phyloP scores from a whole-genome alignment of 2,888 invertebrate genomes.

The Trichopoda pennipes region DNA sequence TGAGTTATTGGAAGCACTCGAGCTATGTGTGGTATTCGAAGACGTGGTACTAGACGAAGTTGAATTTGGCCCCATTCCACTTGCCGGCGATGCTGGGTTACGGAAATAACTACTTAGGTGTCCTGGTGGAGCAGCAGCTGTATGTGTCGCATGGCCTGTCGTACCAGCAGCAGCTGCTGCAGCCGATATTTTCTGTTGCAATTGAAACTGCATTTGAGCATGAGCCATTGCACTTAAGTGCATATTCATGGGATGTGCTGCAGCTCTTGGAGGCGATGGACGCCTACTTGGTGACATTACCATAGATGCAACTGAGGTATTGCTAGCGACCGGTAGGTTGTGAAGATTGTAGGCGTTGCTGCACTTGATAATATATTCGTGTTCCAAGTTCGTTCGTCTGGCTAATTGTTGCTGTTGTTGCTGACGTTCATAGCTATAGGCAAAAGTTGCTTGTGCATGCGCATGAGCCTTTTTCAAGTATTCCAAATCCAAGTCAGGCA shows the following conservation, averaged over 20 bases:
- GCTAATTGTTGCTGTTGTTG: conserved; percentile 62
- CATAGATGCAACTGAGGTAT: conserved; percentile 74
- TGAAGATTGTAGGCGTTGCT: conserved; percentile 65
- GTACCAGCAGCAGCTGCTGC: conserved; percentile 75
- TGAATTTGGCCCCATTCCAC: conserved; percentile 45
- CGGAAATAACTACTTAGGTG: conserved; percentile 77
- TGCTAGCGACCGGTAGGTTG: conserved; percentile 43
- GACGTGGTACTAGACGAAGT: conserved; percentile 56
- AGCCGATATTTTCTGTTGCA: conserved; percentile 80
- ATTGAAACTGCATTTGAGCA: conserved; percentile 80
- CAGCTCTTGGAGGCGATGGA: conserved; percentile 83
- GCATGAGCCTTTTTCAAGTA: conserved; percentile 72
- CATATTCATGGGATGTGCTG: conserved; percentile 81
- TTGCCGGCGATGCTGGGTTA: conserved; percentile 76
- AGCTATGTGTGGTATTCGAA: conserved; percentile 57
- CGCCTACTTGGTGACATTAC: conserved; percentile 87
- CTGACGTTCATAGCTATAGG: conserved; percentile 74
- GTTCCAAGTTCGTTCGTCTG: conserved; percentile 67
- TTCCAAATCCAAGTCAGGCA: conserved; percentile 70
- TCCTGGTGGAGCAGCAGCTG: conserved; percentile 72
- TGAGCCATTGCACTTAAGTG: conserved; percentile 79
- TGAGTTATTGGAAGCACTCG: conserved; percentile 64
- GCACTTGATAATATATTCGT: conserved; percentile 67
- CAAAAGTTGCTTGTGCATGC: conserved; percentile 71
- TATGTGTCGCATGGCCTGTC: conserved; percentile 68